These are phyloP conservation scores for Ditylenchus weischeri DNA, from an alignment of 2,888 invertebrate species.

Conservation along the genomic window DNA sequence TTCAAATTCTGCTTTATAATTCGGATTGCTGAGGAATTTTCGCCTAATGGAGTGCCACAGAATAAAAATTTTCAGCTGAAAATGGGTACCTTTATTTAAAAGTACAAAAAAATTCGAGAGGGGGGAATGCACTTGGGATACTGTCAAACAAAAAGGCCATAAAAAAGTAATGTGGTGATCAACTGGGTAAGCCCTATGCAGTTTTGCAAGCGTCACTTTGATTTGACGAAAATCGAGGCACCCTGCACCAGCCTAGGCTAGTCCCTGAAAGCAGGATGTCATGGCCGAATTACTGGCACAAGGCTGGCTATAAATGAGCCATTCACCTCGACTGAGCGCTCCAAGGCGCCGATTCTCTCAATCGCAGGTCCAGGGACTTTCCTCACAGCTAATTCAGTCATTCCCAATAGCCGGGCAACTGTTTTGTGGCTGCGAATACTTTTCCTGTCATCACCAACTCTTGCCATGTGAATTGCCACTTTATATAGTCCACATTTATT, in stretches of 20 bases:
- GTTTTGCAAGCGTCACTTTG: constrained; percentile 28
- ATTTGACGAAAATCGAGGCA: constrained; percentile 16
- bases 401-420: constrained; percentile 11
- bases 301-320: constrained; percentile 11
- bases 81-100: no score
- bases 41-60: no score
- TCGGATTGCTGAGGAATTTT: no score
- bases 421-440: constrained; percentile 23
- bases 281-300: constrained; percentile 13
- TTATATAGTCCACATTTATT: no score
- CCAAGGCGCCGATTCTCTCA: no score
- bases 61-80: no score
- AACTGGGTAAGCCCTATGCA: constrained; percentile 36
- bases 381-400: constrained; percentile 31
- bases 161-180: constrained; percentile 26
- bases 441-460: constrained; percentile 18
- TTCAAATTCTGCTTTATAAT: no score
- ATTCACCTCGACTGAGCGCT: no score
- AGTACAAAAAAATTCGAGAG: no score
- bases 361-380: constrained; percentile 16
- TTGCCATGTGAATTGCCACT: no score
- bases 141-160: no score
- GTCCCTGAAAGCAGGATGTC: constrained; percentile 5
- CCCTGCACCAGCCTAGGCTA: constrained; percentile 9
- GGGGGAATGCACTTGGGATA: no score